A percentile compares a stretch with the other conserved stretches of the same genome.
Conservation (phyloP, 1,140 invertebrate genomes). For the Ceratosolen fusciceps region DNA sequence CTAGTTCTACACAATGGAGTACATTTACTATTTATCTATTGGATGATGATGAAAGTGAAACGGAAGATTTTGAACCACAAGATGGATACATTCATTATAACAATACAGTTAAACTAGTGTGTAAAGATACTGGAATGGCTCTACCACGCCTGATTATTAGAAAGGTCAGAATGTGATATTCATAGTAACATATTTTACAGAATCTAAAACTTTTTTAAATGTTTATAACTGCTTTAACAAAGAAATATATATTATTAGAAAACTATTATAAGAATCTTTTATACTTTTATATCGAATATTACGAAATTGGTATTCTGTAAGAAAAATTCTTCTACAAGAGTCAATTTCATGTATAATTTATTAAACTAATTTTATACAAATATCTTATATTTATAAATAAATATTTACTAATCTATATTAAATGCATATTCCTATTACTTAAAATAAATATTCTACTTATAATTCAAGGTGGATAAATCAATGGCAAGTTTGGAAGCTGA, state of each 20-base stretch:
- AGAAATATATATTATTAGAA: too few relatives aligned
- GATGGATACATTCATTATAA: conserved; percentile 99
- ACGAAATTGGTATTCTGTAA: too few relatives aligned
- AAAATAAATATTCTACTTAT: background rate
- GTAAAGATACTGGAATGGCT: conserved; percentile 98
- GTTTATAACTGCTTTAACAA: too few relatives aligned
- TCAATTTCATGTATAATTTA: too few relatives aligned
- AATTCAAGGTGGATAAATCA: conserved; percentile 89
- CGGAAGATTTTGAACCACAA: conserved; percentile 94
- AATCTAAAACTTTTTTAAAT: too few relatives aligned
- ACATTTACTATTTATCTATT: conserved; percentile 98
- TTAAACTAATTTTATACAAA: too few relatives aligned
- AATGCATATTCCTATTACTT: background rate
- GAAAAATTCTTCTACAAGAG: too few relatives aligned
- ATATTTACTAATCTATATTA: too few relatives aligned
- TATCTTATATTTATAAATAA: too few relatives aligned
- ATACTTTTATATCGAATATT: too few relatives aligned
- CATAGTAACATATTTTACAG: too few relatives aligned
- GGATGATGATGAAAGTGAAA: conserved; percentile 97
- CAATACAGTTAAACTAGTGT: conserved; percentile 96
- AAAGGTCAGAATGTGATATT: conserved; percentile 72
- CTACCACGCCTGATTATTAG: conserved; percentile 95
- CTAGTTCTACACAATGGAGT: conserved; percentile 98
- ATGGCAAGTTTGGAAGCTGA: conserved; percentile 98
- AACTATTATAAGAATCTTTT: too few relatives aligned